These are phyloP conservation scores for Falcunculus frontatus DNA, from an alignment of 2,113 vertebrate species.

Conservation along the genomic window DNA sequence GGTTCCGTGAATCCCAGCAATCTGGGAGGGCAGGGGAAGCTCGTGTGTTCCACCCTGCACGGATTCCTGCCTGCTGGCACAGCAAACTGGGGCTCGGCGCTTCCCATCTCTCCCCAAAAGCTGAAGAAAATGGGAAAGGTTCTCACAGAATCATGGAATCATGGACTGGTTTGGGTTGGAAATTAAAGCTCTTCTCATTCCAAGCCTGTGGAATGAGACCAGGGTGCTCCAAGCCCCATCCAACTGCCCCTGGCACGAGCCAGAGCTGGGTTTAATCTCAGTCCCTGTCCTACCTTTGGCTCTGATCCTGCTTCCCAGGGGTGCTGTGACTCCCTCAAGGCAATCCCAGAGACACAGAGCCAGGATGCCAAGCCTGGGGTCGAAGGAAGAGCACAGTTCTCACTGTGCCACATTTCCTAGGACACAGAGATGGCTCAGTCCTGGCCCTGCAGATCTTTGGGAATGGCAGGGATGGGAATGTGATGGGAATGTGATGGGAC, in stretches of 20 bases:
- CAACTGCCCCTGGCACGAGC: not conserved
- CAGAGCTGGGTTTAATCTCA: not conserved
- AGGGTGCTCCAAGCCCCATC: not conserved
- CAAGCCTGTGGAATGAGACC: not conserved
- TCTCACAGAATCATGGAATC: not conserved
- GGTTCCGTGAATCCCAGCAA: not conserved
- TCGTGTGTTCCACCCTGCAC: rapidly evolving
- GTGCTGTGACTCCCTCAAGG: not conserved
- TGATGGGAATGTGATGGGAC: not conserved
- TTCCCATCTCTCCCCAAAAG: not conserved
- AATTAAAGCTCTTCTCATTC: not conserved
- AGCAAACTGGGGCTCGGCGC: not conserved
- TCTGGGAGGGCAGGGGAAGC: not conserved
- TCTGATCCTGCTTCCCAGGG: not conserved
- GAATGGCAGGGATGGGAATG: not conserved
- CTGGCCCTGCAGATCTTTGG: not conserved
- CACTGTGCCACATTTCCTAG: not conserved
- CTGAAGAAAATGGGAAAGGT: not conserved
- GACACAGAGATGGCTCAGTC: not conserved
- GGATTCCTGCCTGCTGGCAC: not conserved
- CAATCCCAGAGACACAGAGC: not conserved
- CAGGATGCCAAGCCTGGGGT: not conserved
- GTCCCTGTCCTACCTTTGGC: not conserved
- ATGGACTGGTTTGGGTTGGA: not conserved
- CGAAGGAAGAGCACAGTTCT: not conserved